A percentile compares a stretch with the other conserved stretches of the same genome.
phyloP scores from a whole-genome alignment of 35 echinoderm and acorn worm species.

The Lytechinus variegatus region DNA sequence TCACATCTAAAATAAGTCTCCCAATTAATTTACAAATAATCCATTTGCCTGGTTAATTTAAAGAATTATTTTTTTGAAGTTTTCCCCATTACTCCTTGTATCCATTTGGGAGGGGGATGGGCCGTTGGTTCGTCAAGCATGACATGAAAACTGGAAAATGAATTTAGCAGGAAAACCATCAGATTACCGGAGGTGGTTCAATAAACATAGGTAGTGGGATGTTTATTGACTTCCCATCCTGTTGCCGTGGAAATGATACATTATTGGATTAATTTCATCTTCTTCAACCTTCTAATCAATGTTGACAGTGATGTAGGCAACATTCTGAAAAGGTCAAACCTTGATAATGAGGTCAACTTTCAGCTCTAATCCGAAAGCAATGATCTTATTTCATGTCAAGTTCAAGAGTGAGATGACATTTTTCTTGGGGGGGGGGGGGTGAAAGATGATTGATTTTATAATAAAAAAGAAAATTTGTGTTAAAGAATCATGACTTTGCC shows the following conservation, averaged over 20 bases:
- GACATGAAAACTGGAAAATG: neutral
- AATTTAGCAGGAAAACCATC: slow-evolving; percentile 2
- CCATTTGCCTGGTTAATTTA: too few species aligned
- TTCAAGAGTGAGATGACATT: neutral
- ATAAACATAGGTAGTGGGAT: neutral
- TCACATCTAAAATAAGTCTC: too few species aligned
- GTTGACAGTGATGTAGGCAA: neutral
- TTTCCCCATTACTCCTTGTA: neutral
- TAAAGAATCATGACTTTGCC: too few species aligned
- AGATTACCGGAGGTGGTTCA: neutral
- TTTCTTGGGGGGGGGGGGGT: too few species aligned
- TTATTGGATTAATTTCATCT: neutral
- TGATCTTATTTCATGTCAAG: neutral
- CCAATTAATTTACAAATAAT: too few species aligned
- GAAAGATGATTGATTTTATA: too few species aligned
- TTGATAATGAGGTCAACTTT: neutral
- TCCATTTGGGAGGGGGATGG: neutral
- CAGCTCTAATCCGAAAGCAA: neutral
- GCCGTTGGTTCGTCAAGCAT: neutral
- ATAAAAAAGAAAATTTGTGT: too few species aligned
- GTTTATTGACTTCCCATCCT: slow-evolving; percentile 10
- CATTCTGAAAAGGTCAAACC: neutral
- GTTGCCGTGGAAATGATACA: slow-evolving; percentile 10
- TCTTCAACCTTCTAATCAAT: neutral
- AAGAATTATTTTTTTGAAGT: neutral